Evolutionary conservation across 2,797 vertebrate species (phyloP), one percentile per base, ranked within the genome.

Genomic region (Myripristis murdjan): DNA sequence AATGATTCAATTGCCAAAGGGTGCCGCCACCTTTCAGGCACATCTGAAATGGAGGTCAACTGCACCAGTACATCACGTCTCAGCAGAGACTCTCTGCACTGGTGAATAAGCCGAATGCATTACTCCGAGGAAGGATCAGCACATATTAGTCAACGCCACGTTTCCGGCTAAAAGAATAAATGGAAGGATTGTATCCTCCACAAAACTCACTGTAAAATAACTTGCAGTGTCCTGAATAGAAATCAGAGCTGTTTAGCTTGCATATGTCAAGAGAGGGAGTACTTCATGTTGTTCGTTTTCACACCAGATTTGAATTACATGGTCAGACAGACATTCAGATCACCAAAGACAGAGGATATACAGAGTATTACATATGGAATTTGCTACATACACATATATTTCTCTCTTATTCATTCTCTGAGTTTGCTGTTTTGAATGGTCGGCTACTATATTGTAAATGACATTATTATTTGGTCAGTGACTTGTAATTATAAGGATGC

Each of bases 71-170:
- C 59, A 77, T 85, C 82, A 88, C 70, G 89, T 89, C 85, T 91
- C 66, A 57, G 64, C 66, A 28, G 70, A 63, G 77, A 55, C 62
- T 79, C 61, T 68, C 55, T 69, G 64, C 60, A 56, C 77, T 64
- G 55, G 37, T 82, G 55, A 69, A 35, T 15, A 12, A 22, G 22
- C 26, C 35, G 24, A 22, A 24, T n/a, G 39, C 73, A 70, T 83
- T 75, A 82, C 79, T 84, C 86, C 88, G 84, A 87, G 86, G 79
- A 90, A 88, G 84, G 49, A 87, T 88, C 87, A 87, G 77, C 60
- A 74, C 80, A 62, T 69, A 59, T 76, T 70, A 79, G 80, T 77
- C 61, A 73, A 75, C 51, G 11, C 53, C 18, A n/a, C 35, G 31
- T 35, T n/a, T 35, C 18, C 55, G 70, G 41, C 46, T 23, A 18